Base-by-base conservation (phyloP, 2,797 vertebrate genomes). In the Meriones psammophilus region DNA sequence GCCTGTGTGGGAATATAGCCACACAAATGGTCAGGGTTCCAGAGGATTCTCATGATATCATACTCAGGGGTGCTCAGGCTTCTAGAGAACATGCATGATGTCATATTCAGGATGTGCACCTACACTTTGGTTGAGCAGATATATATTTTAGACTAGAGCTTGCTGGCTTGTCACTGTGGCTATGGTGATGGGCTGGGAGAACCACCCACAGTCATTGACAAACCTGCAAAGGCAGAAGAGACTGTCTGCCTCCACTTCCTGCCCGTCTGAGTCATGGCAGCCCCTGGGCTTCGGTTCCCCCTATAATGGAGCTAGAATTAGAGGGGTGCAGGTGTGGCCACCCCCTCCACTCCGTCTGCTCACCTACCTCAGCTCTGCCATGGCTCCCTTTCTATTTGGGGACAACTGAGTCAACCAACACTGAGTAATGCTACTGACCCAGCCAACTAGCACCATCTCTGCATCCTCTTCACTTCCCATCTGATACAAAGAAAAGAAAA, bases 171-270 rank as follows among this genome's bases (percentile, higher is more conserved):
- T 62, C 8, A 62, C 73, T 0, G n/a, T 92, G 68, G 46, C 94
- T 17, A 8, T 88, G 76, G n/a, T 26, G 30, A 83, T 24, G 20
- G 46, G 89, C 14, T n/a, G 28, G 42, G 5, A 30, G 92, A 80
- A 79, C 54, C 76, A 39, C 96, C 88, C 91, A 94, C 64, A 13
- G 71, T 33, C 91, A 95, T 69, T 80, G 94, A 95, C 89, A 86
- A 92, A 42, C 46, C 93, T 46, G 74, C 56, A 83, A 78, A 9
- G 22, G 54, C 18, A 56, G 71, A 86, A 89, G 89, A 42, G 39
- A 2, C 66, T 4, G 3, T 81, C 86, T n/a, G 89, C 74, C 68
- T 89, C 50, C 28, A 0, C 26, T 26, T 50, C 26, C 18, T 60
- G 24, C 13, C 58, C 79, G 0, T 26, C 60, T 96, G 96, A 95